These are phyloP conservation scores for Pimpla rufipes DNA, from an alignment of 2,888 invertebrate genomes.

Conservation along the genomic window DNA sequence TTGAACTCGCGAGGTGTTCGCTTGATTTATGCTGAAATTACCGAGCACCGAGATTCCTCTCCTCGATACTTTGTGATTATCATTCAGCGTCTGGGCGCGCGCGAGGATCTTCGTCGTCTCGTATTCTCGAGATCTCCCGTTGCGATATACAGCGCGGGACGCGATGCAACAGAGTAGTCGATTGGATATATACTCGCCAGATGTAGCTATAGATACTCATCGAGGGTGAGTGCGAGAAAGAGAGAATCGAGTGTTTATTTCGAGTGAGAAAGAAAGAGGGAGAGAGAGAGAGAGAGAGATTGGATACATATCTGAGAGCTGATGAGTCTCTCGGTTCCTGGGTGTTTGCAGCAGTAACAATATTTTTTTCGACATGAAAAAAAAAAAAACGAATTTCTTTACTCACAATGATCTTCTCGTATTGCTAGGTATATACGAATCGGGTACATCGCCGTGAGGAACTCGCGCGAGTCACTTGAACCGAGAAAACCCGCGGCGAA, in stretches of 20 bases:
- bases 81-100: constrained; percentile 29
- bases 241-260: too few species aligned
- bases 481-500: constrained; percentile 40
- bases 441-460: constrained; percentile 14
- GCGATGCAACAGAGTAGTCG: constrained; percentile 33
- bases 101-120: constrained; percentile 18
- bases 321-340: constrained; percentile 6
- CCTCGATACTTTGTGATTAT: constrained; percentile 41
- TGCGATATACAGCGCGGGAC: constrained; percentile 25
- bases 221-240: too few species aligned
- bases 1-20: constrained; percentile 32
- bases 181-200: constrained; percentile 35
- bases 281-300: too few species aligned
- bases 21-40: constrained; percentile 41
- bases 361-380: neutral
- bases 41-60: constrained; percentile 28
- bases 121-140: constrained; percentile 35
- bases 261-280: too few species aligned
- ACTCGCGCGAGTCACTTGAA: constrained; percentile 29
- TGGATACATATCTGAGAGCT: constrained; percentile 1
- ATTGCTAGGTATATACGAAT: constrained; percentile 39
- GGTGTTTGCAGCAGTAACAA: neutral
- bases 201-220: neutral
- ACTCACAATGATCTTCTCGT: constrained; percentile 29
- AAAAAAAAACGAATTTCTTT: too few species aligned